Evolutionary conservation across 2,888 invertebrate genomes (phyloP), one percentile per base, ranked within the genome.

Genomic region (Blomia tropicalis): DNA sequence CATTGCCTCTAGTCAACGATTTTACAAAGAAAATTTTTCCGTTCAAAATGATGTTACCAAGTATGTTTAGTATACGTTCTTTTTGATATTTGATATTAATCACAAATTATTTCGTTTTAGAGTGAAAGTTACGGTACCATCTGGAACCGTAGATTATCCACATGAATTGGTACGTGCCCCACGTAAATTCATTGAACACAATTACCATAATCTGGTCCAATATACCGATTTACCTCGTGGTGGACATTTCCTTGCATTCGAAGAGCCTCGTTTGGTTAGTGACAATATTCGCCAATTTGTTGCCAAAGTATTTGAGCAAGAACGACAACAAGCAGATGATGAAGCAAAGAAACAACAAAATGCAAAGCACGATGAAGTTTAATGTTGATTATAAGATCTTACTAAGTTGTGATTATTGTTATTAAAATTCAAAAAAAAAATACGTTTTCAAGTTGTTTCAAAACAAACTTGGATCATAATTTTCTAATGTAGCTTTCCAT

Each of bases 171-270:
- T 74, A 0, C 79, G 79, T 65, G 72, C 75, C n/a, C 79, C 84
- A 0, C 80, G 83, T 67, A 75, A 73, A 22, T 71, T 83, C 2
- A 69, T 86, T 2, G 73, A 74, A 56, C 72, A 78, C 1, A 82
- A 80, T 68, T 87, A 77, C 71, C 72, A 70, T 11, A 84, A 86
- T 72, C 73, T 88, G 59, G 75, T 85, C 5, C 83, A 82, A 59
- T 80, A 80, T 68, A 32, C 79, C 0, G 76, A 82, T 47, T 77
- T 82, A 27, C 75, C 79, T 0, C 76, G 79, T 2, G 87, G 87
- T 1, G 91, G 91, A 0, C 90, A 91, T 72, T 92, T 90, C 72
- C 83, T 84, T 0, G 86, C 87, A 0, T 76, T 88, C 63, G 87
- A 91, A 72, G 77, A 80, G 64, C 87, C 91, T 0, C 73, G 79